phyloP scores from a whole-genome alignment of 1,140 invertebrate species.

The Pseudobourletiella spinata region DNA sequence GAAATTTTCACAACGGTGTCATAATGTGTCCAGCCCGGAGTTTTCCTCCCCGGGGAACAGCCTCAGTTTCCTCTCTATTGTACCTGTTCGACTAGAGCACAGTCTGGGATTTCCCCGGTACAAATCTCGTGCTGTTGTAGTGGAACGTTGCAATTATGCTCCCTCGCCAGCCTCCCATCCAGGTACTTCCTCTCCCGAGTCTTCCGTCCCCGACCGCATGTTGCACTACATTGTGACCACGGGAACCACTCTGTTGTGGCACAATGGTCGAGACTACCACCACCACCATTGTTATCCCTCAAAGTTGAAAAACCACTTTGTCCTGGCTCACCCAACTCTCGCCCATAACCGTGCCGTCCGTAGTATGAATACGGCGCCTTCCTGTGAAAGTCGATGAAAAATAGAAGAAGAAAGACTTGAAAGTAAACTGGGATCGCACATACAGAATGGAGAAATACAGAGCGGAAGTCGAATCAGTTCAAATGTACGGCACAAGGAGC shows the following conservation, averaged over 20 bases:
- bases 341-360: too few species aligned
- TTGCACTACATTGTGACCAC: constrained; percentile 45
- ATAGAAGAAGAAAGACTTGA: too few species aligned
- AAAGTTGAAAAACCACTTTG: not conserved
- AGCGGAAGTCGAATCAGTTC: too few species aligned
- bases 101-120: not conserved
- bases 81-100: not conserved
- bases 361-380: too few species aligned
- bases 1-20: not conserved
- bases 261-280: not conserved
- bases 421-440: too few species aligned
- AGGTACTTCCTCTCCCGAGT: constrained; percentile 19
- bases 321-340: too few species aligned
- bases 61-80: too few species aligned
- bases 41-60: too few species aligned
- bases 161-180: constrained; percentile 10
- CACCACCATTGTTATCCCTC: not conserved
- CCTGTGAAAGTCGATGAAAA: too few species aligned
- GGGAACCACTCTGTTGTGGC: not conserved
- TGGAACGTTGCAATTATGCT: constrained; percentile 18
- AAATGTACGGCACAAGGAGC: too few species aligned
- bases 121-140: constrained; percentile 17
- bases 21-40: too few species aligned
- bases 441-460: too few species aligned
- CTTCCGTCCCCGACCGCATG: constrained; percentile 61